Base-by-base conservation (phyloP, 2,113 vertebrate species). In the Callocephalon fimbriatum region DNA sequence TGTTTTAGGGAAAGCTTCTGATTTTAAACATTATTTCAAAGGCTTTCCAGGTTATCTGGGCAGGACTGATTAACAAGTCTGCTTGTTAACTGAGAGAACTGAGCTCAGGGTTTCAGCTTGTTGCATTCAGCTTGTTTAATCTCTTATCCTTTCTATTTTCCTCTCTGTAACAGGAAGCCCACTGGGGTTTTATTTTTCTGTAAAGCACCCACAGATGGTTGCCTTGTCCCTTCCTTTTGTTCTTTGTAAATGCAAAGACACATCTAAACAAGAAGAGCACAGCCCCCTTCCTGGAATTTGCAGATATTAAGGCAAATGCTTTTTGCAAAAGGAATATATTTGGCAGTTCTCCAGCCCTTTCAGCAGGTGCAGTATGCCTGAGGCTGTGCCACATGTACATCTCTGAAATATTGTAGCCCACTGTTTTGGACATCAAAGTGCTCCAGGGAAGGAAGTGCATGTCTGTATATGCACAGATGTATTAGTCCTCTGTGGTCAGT, bases 331-430 rank as follows among this genome's bases (percentile, higher is more conserved):
- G 50, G 78, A 90, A 83, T 70, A 61, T 61, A 54, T 71, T 88
- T 97, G 94, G 93, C 89, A 89, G 51, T 44, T 89, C 54, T 95
- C 85, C 96, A 97, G 0, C 65, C n/a, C 66, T 94, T 97, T 96
- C 82, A 96, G 94, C 87, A 95, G 95, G 93, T 95, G 87, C 78
- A 82, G 29, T 54, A 68, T 82, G 78, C 82, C 90, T 74, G 51
- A 93, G 86, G 95, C 91, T 86, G 22, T 92, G 91, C n/a, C 58
- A 71, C 77, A n/a, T 6, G 3, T 86, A 74, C 66, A 27, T 93
- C 44, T 77, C 54, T 94, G 82, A 92, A 92, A 93, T 82, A 90
- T 32, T 83, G 35, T 89, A 95, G 50, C 50, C 79, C 71, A 50
- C 65, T 88, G 44, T 50, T 96, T 72, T 50, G 73, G 87, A 95